Evolutionary conservation across 2,113 vertebrate species (phyloP).

Genomic region (Leuciscus idus): DNA sequence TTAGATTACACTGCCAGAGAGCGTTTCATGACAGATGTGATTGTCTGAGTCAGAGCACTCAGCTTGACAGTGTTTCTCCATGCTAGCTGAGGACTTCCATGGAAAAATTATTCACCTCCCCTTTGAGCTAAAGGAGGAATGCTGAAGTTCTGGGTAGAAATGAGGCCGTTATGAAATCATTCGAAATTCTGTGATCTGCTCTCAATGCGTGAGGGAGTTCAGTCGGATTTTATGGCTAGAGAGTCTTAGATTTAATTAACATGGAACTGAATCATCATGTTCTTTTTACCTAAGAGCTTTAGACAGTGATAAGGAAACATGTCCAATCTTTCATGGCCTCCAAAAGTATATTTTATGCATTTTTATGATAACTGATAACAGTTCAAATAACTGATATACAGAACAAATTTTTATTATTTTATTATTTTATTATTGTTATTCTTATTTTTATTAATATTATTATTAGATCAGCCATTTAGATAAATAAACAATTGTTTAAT

Average conservation of each 20-base stretch:
- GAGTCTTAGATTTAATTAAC: neutral
- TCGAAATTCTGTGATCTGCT: neutral
- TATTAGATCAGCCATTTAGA: neutral
- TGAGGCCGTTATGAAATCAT: neutral
- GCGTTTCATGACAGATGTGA: conserved; percentile 56
- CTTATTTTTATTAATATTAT: too few species aligned
- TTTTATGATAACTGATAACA: neutral
- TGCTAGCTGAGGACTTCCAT: conserved; percentile 26
- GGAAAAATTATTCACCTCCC: neutral
- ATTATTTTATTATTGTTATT: too few species aligned
- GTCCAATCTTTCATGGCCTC: neutral
- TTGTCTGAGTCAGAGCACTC: conserved; percentile 29
- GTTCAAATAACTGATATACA: too few species aligned
- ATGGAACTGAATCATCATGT: neutral
- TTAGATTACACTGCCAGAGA: conserved; percentile 55
- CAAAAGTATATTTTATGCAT: neutral
- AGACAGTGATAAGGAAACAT: neutral
- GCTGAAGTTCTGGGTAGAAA: neutral
- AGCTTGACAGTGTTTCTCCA: conserved; percentile 3
- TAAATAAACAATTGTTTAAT: neutral
- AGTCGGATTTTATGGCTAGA: neutral
- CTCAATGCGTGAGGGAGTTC: neutral
- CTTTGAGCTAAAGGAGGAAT: conserved; percentile 4
- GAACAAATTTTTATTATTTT: too few species aligned
- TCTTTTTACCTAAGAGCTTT: neutral